Conservation (phyloP, 2,113 vertebrate genomes). For the Ceratotherium simum region DNA sequence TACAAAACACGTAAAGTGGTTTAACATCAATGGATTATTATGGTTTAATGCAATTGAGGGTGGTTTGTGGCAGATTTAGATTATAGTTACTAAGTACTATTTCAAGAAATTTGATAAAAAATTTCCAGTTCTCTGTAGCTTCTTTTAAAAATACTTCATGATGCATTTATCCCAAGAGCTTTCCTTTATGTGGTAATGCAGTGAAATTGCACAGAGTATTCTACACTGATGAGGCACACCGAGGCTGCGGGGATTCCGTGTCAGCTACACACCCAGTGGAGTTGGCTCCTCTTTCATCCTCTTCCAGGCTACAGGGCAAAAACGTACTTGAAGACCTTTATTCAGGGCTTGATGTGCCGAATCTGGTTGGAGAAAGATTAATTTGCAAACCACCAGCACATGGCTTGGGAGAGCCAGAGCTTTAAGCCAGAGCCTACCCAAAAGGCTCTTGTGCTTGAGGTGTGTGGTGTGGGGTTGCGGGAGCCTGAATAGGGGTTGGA, state of each 20-base stretch:
- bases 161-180: neutral
- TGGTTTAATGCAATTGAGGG: neutral
- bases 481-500: neutral
- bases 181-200: no score
- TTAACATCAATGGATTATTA: neutral
- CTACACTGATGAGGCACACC: rapidly evolving
- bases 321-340: neutral
- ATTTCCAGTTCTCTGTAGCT: neutral
- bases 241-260: rapidly evolving
- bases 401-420: neutral
- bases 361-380: neutral
- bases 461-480: no score
- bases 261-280: rapidly evolving
- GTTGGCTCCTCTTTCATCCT: neutral
- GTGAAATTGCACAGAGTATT: neutral
- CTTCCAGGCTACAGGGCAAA: neutral
- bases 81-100: neutral
- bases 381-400: neutral
- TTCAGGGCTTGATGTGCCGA: neutral
- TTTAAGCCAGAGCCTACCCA: neutral
- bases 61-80: neutral
- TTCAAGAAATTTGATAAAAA: neutral
- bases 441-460: neutral
- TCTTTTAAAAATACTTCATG: constrained; percentile 20
- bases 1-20: neutral